A percentile compares a stretch with the other conserved stretches of the same genome.
Evolutionary conservation across 2,113 vertebrate genomes (phyloP).

Genomic region (Piliocolobus tephrosceles): DNA sequence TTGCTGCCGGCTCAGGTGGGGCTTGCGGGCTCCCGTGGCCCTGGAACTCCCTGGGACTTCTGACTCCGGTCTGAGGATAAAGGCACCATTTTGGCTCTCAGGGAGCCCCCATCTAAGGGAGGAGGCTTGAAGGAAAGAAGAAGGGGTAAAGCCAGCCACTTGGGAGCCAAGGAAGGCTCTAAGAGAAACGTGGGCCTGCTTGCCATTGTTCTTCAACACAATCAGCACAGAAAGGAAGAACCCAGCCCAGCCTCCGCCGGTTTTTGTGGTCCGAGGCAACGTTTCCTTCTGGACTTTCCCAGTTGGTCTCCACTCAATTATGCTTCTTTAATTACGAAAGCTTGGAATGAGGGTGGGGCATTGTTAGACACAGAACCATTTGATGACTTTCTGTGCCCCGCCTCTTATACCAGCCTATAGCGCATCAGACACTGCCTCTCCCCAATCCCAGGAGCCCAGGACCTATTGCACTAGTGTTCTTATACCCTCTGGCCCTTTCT

Average conservation of each 20-base stretch:
- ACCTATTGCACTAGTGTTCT: background rate
- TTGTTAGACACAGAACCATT: background rate
- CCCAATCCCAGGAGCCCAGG: background rate
- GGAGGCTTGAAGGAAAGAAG: background rate
- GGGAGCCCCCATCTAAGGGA: no score
- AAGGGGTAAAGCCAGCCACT: background rate
- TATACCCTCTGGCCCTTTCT: background rate
- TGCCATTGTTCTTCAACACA: background rate
- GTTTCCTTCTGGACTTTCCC: conserved; percentile 20
- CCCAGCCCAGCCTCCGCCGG: background rate
- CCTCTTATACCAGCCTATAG: background rate
- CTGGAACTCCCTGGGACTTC: background rate
- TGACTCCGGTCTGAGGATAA: background rate
- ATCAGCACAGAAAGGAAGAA: background rate
- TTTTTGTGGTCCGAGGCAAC: background rate
- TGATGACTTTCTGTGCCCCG: background rate
- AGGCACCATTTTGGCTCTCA: background rate
- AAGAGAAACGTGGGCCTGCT: background rate
- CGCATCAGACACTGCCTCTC: background rate
- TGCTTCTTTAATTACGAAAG: background rate
- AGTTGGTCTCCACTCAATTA: background rate
- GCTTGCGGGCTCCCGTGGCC: background rate
- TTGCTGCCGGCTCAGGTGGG: background rate
- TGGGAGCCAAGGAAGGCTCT: background rate
- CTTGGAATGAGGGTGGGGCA: background rate